Evolutionary conservation across 2,888 invertebrate genomes (phyloP), one percentile per base, ranked within the genome.

Genomic region (Therioaphis trifolii): DNA sequence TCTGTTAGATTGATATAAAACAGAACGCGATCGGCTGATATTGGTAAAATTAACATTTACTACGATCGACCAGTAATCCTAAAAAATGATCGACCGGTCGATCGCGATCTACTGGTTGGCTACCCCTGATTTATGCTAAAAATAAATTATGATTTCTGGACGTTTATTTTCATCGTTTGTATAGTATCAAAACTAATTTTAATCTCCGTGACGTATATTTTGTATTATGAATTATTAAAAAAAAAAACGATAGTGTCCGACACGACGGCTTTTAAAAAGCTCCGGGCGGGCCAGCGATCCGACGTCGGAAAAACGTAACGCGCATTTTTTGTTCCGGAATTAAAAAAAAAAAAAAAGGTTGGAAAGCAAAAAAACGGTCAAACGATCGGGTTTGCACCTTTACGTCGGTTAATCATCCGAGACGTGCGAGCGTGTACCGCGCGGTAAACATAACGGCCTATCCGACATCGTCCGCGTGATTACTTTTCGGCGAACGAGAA

Each of bases 381-480:
- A 61, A 61, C 75, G 58, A 61, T 75, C n/a, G 18, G 58, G 75
- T 75, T 58, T 27, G 75, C 15, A 74, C 40, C n/a, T 61, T 75
- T 61, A 75, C 75, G 18, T 40, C 40, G 27, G 61, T 43, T 75
- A 75, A 75, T 61, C 75, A 43, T 75, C 58, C 75, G 75, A 24
- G 52, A 75, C 75, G 75, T 43, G 35, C 35, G 14, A 14, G 27
- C 40, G 2, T 52, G 27, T 4, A n/a, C 35, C 58, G 11, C 52
- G 35, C 14, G n/a, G 52, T 43, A 43, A 18, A n/a, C 61, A 61
- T 43, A 77, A 77, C 77, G 66, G 66, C 66, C 77, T 35, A 27
- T 7, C 49, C 66, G 49, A 49, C 77, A 66, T 77, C 77, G 66
- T 77, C 66, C 49, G 49, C 18, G 77, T 35, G 63, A 77, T 77